Percentiles rank a stretch among this genome's conserved stretches.
Conservation (phyloP, 2,113 vertebrate genomes). For the Leptosomus discolor region DNA sequence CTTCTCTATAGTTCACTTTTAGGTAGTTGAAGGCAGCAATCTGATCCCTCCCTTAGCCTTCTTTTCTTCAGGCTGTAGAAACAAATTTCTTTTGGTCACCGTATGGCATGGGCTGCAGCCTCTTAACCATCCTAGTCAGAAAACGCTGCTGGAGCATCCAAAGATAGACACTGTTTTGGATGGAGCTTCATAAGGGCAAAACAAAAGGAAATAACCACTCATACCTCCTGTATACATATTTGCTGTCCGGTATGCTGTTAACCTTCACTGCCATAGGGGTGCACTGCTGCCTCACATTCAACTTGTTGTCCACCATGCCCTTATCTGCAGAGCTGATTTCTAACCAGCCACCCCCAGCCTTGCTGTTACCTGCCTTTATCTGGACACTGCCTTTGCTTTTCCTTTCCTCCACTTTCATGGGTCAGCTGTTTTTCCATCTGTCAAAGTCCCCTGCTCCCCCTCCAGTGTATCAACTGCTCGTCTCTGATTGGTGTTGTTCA, state of each 20-base stretch:
- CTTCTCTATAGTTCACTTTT: background rate
- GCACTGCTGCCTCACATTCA: background rate
- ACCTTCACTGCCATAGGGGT: background rate
- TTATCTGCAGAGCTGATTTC: background rate
- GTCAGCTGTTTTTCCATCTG: background rate
- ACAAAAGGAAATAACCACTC: background rate
- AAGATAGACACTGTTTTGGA: background rate
- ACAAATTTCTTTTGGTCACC: background rate
- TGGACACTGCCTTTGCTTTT: background rate
- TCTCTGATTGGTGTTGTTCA: background rate
- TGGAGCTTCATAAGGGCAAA: background rate
- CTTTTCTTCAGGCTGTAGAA: background rate
- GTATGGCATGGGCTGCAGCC: background rate
- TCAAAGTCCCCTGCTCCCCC: background rate
- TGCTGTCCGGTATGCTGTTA: background rate
- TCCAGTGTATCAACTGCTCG: background rate
- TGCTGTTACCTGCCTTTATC: background rate
- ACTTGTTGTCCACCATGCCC: background rate
- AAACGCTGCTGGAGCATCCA: background rate
- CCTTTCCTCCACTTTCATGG: background rate
- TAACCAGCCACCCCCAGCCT: background rate
- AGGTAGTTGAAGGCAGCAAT: background rate
- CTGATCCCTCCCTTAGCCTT: background rate
- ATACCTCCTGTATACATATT: background rate
- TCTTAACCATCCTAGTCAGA: background rate